Evolutionary conservation across 2,797 vertebrate species (phyloP).

Genomic region (Trichosurus vulpecula): DNA sequence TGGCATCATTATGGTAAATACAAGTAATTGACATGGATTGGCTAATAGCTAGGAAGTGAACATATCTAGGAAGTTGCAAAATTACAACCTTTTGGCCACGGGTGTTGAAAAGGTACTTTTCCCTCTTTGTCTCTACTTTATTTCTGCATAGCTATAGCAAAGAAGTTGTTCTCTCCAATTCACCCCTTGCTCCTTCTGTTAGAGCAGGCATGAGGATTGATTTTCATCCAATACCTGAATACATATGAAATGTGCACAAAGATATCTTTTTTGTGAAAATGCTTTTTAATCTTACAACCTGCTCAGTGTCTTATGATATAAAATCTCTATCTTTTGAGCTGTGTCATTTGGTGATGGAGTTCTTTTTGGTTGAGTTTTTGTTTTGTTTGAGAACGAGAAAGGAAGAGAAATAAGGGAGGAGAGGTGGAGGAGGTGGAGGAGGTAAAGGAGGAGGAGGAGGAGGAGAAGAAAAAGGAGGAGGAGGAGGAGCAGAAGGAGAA

Average conservation of each 20-base stretch:
- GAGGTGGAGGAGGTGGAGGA: not conserved
- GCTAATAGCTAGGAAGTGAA: conserved; percentile 58
- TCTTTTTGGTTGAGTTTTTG: not conserved
- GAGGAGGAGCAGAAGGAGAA: too few species aligned
- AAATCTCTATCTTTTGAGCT: conserved; percentile 80
- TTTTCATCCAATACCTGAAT: conserved; percentile 78
- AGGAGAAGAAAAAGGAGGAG: too few species aligned
- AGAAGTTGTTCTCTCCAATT: conserved; percentile 59
- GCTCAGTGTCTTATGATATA: conserved; percentile 85
- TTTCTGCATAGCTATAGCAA: conserved; percentile 73
- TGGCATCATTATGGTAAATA: not conserved
- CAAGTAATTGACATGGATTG: conserved; percentile 49
- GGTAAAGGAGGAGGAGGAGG: too few species aligned
- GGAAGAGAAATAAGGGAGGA: not conserved
- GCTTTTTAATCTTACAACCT: conserved; percentile 84
- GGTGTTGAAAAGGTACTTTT: conserved; percentile 59
- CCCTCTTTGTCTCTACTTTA: conserved; percentile 61
- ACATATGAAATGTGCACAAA: conserved; percentile 86
- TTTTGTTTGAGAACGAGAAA: conserved; percentile 67
- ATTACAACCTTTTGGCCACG: conserved; percentile 47
- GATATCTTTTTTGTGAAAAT: conserved; percentile 86
- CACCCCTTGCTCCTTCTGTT: conserved; percentile 47
- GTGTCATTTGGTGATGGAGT: conserved; percentile 65
- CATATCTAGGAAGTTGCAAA: conserved; percentile 20
- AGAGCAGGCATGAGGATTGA: conserved; percentile 68